Evolutionary conservation across 2,113 vertebrate genomes (phyloP).

Genomic region (Megaceryle torquata): DNA sequence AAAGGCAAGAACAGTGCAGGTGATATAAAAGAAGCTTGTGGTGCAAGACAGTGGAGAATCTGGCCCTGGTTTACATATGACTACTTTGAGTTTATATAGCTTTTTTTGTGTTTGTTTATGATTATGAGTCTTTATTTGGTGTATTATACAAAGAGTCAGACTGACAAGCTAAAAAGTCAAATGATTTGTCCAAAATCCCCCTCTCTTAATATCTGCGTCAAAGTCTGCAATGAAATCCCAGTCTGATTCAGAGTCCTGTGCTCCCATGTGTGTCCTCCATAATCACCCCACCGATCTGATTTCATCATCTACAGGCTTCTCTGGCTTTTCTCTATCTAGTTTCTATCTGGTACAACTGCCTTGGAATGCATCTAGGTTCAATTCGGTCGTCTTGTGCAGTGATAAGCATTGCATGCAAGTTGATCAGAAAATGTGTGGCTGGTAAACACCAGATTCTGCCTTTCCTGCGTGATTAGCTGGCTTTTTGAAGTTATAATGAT

Average conservation of each 20-base stretch:
- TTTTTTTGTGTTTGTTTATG: background rate
- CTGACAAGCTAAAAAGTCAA: background rate
- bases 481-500: conserved; percentile 57
- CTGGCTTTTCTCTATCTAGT: conserved; percentile 41
- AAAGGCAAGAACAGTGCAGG: background rate
- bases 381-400: background rate
- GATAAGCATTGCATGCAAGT: background rate
- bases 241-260: background rate
- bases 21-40: background rate
- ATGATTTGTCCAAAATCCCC: background rate
- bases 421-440: conserved; percentile 40
- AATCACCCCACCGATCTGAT: conserved; percentile 1
- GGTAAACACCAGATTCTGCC: conserved; percentile 55
- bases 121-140: background rate
- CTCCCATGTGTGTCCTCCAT: background rate
- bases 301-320: background rate
- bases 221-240: background rate
- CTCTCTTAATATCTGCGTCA: background rate
- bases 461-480: conserved; percentile 50
- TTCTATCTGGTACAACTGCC: conserved; percentile 49
- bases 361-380: background rate
- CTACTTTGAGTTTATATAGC: background rate
- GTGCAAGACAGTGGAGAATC: background rate
- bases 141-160: background rate
- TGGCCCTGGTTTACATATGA: background rate